These are phyloP conservation scores for Arnoldichthys spilopterus DNA, from an alignment of 2,797 vertebrate genomes.

Conservation along the genomic window DNA sequence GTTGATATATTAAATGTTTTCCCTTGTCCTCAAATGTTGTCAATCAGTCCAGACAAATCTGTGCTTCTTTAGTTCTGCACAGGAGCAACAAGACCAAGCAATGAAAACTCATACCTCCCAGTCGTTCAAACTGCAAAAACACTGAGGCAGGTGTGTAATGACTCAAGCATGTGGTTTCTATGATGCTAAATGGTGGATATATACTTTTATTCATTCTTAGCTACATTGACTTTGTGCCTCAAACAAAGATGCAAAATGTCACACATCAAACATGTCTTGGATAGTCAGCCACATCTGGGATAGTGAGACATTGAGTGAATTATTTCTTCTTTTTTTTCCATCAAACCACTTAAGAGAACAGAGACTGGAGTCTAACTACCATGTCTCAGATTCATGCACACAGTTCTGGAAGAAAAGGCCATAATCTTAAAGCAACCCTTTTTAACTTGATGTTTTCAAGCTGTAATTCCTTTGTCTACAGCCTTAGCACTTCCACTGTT, in stretches of 20 bases:
- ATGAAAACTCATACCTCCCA: no score
- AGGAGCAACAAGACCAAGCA: no score
- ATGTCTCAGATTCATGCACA: background rate
- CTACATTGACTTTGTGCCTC: background rate
- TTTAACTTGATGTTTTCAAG: background rate
- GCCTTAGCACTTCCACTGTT: constrained; percentile 9
- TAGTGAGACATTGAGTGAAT: constrained; percentile 13
- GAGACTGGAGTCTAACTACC: background rate
- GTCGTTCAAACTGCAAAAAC: background rate
- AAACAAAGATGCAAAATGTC: background rate
- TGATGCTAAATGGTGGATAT: background rate
- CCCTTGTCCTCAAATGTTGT: no score
- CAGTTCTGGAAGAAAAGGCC: background rate
- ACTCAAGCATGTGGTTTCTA: background rate
- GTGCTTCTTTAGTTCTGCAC: no score
- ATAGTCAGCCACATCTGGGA: background rate
- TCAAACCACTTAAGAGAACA: background rate
- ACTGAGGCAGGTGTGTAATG: no score
- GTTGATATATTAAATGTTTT: no score
- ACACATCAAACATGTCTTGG: background rate
- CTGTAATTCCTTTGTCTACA: background rate
- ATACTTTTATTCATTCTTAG: background rate
- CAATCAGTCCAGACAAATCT: no score
- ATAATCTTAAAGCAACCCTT: background rate
- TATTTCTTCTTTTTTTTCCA: background rate